These are phyloP conservation scores for Spodoptera picta DNA, from an alignment of 2,888 invertebrate genomes.

Conservation along the genomic window DNA sequence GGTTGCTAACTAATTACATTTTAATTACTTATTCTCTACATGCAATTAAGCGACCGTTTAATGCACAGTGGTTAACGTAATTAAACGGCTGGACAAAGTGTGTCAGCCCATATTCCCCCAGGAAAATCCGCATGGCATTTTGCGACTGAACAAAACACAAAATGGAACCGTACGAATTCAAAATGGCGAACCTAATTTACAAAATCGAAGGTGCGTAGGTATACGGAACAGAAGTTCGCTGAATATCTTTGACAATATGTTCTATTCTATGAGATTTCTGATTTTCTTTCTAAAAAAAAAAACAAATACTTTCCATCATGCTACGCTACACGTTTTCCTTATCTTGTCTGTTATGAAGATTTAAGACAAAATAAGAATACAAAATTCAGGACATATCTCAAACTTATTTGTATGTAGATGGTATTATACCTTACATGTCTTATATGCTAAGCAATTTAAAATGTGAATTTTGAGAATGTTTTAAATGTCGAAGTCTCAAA, in stretches of 20 bases:
- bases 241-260: slow-evolving; percentile 19
- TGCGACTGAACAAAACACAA: slow-evolving; percentile 3
- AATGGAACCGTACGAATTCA: not conserved
- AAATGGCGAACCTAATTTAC: slow-evolving; percentile 4
- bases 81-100: slow-evolving; percentile 30
- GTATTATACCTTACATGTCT: slow-evolving; percentile 13
- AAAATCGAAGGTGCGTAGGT: slow-evolving; percentile 5
- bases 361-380: slow-evolving; percentile 50
- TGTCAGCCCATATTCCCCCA: slow-evolving; percentile 17
- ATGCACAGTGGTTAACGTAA: slow-evolving; percentile 38
- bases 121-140: slow-evolving; percentile 19
- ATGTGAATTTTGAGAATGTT: not conserved
- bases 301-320: slow-evolving; percentile 32
- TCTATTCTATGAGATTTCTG: slow-evolving; percentile 1
- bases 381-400: slow-evolving; percentile 27
- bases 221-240: slow-evolving; percentile 8
- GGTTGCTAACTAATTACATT: slow-evolving; percentile 27
- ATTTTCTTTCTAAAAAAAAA: slow-evolving; percentile 19
- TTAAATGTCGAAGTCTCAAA: too few species aligned
- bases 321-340: slow-evolving; percentile 1
- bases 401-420: slow-evolving; percentile 18
- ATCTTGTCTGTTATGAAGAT: slow-evolving; percentile 17
- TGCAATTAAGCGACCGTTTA: slow-evolving; percentile 25
- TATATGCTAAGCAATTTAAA: slow-evolving; percentile 10
- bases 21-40: slow-evolving; percentile 23